Base-by-base conservation (phyloP, 2,113 vertebrate genomes). In the Thalassoma bifasciatum region DNA sequence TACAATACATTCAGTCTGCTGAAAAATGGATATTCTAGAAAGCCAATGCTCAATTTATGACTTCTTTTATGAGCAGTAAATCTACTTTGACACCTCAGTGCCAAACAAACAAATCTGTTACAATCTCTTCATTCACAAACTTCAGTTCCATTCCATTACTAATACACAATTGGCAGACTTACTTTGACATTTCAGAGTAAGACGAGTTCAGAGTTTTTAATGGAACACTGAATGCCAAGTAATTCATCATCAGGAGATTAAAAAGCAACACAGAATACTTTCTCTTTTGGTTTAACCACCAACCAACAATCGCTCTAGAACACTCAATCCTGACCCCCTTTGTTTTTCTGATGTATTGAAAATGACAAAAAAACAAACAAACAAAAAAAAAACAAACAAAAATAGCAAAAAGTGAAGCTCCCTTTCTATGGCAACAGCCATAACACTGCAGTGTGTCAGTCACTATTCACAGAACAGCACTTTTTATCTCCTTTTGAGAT, bases 181-280 rank as follows among this genome's bases (percentile, higher is more conserved):
- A 19, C 40, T 14, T 75, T 67, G 70, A 68, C 57, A 53, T 78
- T 24, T 44, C 19, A 52, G 52, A 75, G 46, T 10, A 44, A 59
- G n/a, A 38, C 58, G 42, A n/a, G 58, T 22, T 74, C 22, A 56
- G 46, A 42, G 42, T 68, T 66, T 82, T 75, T 60, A 81, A 82
- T 79, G 66, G 51, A 86, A 85, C 67, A 84, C 77, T 75, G 30
- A 71, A 86, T 72, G 75, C 81, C 69, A 56, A 63, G 75, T 75
- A 50, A 42, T 91, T 86, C 49, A 46, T 89, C 87, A 83, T 46
- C 60, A 34, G 24, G 74, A 78, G 86, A 90, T 88, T 87, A 82
- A 82, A 82, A 57, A 53, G 52, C 58, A 57, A 56, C 72, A 85
- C 53, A 79, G 77, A 70, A 17, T 58, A 52, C 47, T 70, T 77